Evolutionary conservation across 2,888 invertebrate species (phyloP), one percentile per base, ranked within the genome.

Genomic region (Spisula subtruncata): DNA sequence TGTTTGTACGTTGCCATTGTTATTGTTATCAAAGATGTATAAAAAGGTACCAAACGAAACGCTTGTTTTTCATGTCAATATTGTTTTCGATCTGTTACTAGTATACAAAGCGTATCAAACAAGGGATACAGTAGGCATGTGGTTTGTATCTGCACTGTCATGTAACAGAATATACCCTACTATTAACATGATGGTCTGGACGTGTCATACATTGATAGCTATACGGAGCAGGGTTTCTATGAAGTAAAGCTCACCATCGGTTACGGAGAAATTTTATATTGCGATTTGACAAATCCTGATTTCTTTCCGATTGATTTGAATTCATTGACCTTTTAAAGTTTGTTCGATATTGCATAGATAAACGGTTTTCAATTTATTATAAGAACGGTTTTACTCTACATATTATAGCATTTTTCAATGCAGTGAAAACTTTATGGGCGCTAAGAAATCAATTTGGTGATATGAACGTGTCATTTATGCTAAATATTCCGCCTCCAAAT

Each of bases 361-460:
- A 66, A 66, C 25, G 25, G 25, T 66, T 25, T 66, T 66, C 60
- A 66, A 25, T 66, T 25, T 25, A 66, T 66, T 4, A 25, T 25
- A 25, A 66, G 25, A 66, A 25, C n/a, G 60, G 10, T 66, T n/a
- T 66, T 12, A 25, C 8, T 25, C 25, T 66, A 51, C 60, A 66
- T 10, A n/a, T n/a, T n/a, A n/a, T 10, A 66, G 51, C n/a, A 66
- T 66, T 25, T 25, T 25, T 25, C n/a, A 66, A 66, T 25, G 25
- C n/a, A n/a, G 60, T 25, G 25, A 66, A 10, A 25, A 25, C 25
- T 66, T 25, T 25, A n/a, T 66, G 25, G 60, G 12, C 10, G 60
- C 25, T 66, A n/a, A 66, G 60, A 66, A 66, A 66, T 66, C 60
- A 66, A 66, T 66, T 66, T 66, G 8, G 60, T 66, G 25, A 66